Conservation (phyloP, 2,797 vertebrate species). For the Sarcophilus harrisii region DNA sequence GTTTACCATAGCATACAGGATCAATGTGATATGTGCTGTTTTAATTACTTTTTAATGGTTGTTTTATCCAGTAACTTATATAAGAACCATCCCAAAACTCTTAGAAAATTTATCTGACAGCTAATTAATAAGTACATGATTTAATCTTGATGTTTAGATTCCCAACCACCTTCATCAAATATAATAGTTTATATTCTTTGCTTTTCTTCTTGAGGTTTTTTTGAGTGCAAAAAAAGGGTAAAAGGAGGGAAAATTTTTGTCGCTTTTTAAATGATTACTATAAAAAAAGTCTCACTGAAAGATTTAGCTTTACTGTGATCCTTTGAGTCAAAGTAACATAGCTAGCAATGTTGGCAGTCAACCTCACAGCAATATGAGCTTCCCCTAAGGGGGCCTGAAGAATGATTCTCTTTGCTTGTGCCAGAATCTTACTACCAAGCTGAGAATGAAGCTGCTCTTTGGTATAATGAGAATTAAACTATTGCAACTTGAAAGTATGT, state of each 20-base stretch:
- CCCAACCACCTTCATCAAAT: not conserved
- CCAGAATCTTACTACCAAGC: not conserved
- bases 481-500: not conserved
- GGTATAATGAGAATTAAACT: constrained; percentile 32
- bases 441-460: constrained; percentile 4
- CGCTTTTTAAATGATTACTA: constrained; percentile 1
- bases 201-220: constrained; percentile 16
- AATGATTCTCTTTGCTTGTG: not conserved
- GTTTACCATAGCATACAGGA: not conserved
- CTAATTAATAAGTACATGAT: not conserved
- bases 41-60: not conserved
- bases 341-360: not conserved
- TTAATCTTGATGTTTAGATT: not conserved
- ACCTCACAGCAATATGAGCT: not conserved
- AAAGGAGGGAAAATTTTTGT: constrained; percentile 28
- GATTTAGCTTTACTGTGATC: not conserved
- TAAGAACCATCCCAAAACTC: not conserved
- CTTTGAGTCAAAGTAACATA: not conserved
- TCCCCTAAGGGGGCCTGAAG: not conserved
- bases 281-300: not conserved
- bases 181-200: not conserved
- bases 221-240: not conserved
- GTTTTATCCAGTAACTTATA: constrained; percentile 21
- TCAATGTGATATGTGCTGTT: constrained; percentile 32
- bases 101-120: not conserved